Percentiles rank a stretch among this genome's conserved stretches.
phyloP scores from a whole-genome alignment of 92 coral and sea anemone genomes.

The Siderastrea radians region DNA sequence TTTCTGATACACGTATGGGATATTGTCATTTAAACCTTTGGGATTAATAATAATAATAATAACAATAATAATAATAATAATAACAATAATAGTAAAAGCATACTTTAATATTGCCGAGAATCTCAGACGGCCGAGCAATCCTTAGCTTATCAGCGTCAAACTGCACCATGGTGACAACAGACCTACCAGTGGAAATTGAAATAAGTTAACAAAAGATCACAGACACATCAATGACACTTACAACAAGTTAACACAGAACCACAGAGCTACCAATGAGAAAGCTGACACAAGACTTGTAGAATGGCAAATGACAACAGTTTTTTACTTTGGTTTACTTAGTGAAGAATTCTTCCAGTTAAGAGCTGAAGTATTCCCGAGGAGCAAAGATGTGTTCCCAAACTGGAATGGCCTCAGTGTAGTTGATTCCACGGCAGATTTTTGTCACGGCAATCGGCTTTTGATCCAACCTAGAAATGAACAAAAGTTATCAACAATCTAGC shows the following conservation, averaged over 20 bases:
- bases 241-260: not conserved
- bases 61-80: no score
- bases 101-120: conserved; percentile 92
- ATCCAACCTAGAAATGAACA: conserved; percentile 73
- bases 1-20: no score
- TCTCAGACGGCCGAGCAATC: conserved; percentile 95
- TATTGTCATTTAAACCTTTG: no score
- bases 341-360: conserved; percentile 95
- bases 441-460: conserved; percentile 84
- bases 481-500: not conserved
- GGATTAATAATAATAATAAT: no score
- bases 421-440: conserved; percentile 87
- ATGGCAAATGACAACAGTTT: not conserved
- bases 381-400: conserved; percentile 99
- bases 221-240: not conserved
- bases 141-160: conserved; percentile 85
- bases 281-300: not conserved
- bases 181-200: conserved; percentile 59
- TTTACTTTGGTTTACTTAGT: conserved; percentile 77
- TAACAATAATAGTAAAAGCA: no score
- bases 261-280: not conserved
- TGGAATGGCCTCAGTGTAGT: conserved; percentile 94
- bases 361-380: conserved; percentile 94
- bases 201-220: not conserved
- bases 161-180: conserved; percentile 84